Evolutionary conservation across 1,140 invertebrate species (phyloP).

Genomic region (Caenorhabditis tropicalis): DNA sequence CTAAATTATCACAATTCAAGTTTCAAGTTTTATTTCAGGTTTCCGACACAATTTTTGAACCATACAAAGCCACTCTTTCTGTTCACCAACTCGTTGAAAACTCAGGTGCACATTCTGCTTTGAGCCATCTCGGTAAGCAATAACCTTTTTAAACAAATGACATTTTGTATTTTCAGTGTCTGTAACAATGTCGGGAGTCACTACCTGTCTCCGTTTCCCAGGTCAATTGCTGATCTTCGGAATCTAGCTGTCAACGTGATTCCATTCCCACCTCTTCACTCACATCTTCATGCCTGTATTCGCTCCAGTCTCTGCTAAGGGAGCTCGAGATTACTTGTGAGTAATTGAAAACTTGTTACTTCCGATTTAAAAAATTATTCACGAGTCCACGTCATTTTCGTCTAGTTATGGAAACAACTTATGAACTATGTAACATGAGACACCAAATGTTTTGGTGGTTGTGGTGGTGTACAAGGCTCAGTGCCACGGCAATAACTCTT

Average conservation of each 20-base stretch:
- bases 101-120: constrained; percentile 80
- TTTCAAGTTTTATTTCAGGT: constrained; percentile 60
- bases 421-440: constrained; percentile 39
- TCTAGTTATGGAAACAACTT: not conserved
- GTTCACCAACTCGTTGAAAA: constrained; percentile 81
- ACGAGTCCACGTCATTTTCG: not conserved
- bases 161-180: constrained; percentile 74
- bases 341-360: not conserved
- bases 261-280: constrained; percentile 90
- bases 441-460: not conserved
- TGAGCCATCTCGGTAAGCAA: constrained; percentile 78
- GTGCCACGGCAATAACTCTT: not conserved
- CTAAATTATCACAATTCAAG: not conserved
- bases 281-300: constrained; percentile 99
- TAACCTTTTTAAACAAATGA: constrained; percentile 74
- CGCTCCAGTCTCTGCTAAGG: constrained; percentile 85
- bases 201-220: constrained; percentile 77
- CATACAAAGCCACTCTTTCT: constrained; percentile 81
- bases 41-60: constrained; percentile 77
- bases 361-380: constrained; percentile 4
- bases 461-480: not conserved
- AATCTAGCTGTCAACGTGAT: constrained; percentile 97
- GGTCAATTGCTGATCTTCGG: constrained; percentile 83
- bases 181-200: constrained; percentile 85
- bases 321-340: constrained; percentile 73